Conservation (phyloP, 1,140 invertebrate species). For the Brachystomella parvula region DNA sequence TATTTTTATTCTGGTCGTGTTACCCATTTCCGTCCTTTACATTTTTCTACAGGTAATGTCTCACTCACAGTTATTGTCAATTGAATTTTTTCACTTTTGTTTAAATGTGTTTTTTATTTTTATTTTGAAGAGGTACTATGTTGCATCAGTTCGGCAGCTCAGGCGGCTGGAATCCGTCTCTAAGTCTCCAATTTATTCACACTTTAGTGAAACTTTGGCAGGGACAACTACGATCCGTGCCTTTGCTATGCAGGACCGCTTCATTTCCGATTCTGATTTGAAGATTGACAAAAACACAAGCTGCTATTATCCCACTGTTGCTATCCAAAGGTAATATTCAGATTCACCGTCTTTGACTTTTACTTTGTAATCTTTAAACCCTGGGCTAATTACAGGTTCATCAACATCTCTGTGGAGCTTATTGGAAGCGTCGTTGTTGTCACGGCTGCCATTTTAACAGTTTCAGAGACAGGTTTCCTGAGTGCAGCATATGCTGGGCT, state of each 20-base stretch:
- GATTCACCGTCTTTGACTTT: no score
- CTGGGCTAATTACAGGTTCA: slow-evolving; percentile 47
- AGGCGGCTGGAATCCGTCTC: slow-evolving; percentile 55
- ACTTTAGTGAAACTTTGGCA: slow-evolving; percentile 54
- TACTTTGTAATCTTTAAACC: no score
- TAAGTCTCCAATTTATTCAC: slow-evolving; percentile 57
- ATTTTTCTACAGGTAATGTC: slow-evolving; percentile 51
- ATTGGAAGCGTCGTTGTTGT: slow-evolving; percentile 43
- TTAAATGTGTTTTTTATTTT: slow-evolving; percentile 6
- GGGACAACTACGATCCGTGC: slow-evolving; percentile 40
- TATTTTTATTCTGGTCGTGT: slow-evolving; percentile 47
- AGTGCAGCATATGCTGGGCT: slow-evolving; percentile 47
- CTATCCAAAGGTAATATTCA: no score
- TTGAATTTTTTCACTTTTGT: background rate
- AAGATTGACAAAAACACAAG: slow-evolving; percentile 43
- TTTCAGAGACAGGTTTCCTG: slow-evolving; percentile 41
- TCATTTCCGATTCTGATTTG: slow-evolving; percentile 40
- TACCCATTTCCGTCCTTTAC: slow-evolving; percentile 52
- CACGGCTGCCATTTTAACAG: slow-evolving; percentile 45
- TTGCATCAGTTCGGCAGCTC: slow-evolving; percentile 53
- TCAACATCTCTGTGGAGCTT: slow-evolving; percentile 47
- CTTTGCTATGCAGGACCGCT: slow-evolving; percentile 34
- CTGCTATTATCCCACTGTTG: slow-evolving; percentile 45
- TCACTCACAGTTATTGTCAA: background rate
- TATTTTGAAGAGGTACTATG: slow-evolving; percentile 53